phyloP scores from a whole-genome alignment of 2,888 invertebrate genomes.

The Cheilosia vernalis region DNA sequence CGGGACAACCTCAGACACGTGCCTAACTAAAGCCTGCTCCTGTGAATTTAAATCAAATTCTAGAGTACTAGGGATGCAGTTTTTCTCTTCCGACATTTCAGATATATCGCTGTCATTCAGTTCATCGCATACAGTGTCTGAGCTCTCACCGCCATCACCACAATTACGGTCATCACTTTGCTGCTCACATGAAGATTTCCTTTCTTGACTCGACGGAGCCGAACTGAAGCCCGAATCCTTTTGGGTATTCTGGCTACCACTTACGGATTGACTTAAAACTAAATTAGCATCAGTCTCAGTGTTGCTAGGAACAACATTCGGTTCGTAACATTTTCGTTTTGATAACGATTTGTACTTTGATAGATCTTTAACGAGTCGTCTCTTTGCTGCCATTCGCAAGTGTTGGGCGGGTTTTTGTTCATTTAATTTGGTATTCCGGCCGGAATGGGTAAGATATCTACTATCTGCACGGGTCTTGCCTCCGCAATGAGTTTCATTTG shows the following conservation, averaged over 20 bases:
- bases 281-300: slow-evolving; percentile 69
- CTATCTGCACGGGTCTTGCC: slow-evolving; percentile 18
- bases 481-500: slow-evolving; percentile 1
- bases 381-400: slow-evolving; percentile 38
- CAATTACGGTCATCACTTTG: slow-evolving; percentile 37
- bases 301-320: slow-evolving; percentile 27
- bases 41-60: slow-evolving; percentile 46
- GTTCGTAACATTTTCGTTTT: slow-evolving; percentile 36
- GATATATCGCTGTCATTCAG: slow-evolving; percentile 60
- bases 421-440: neutral
- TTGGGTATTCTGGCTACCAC: slow-evolving; percentile 48
- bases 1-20: slow-evolving; percentile 28
- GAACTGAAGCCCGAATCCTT: slow-evolving; percentile 78
- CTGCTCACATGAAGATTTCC: slow-evolving; percentile 52
- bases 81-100: slow-evolving; percentile 43
- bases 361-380: slow-evolving; percentile 29
- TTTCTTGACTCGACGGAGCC: slow-evolving; percentile 77
- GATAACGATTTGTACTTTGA: slow-evolving; percentile 24
- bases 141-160: slow-evolving; percentile 34
- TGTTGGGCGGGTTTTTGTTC: slow-evolving; percentile 35
- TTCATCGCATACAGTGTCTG: slow-evolving; percentile 67
- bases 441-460: slow-evolving; percentile 12
- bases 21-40: slow-evolving; percentile 26
- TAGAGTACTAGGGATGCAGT: slow-evolving; percentile 16
- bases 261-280: slow-evolving; percentile 53